A percentile compares a stretch with the other conserved stretches of the same genome.
phyloP scores from a whole-genome alignment of 1,140 invertebrate genomes.

The Drosophila teissieri region DNA sequence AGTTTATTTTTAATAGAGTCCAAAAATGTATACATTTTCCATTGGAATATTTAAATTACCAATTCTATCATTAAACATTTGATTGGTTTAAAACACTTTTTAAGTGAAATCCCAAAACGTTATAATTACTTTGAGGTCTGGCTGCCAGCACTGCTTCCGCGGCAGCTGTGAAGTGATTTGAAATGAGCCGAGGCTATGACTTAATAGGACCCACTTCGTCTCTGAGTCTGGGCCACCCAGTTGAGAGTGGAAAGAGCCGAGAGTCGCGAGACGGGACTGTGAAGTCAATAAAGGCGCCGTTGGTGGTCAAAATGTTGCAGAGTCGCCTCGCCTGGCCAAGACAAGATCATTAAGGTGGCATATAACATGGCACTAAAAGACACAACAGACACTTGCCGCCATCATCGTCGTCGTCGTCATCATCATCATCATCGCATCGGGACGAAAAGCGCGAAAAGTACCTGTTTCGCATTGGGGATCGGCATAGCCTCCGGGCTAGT shows the following conservation, averaged over 20 bases:
- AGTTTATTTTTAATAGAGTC: not conserved
- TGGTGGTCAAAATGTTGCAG: conserved; percentile 82
- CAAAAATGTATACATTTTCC: too few relatives aligned
- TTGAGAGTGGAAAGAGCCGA: conserved; percentile 24
- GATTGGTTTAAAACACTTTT: not conserved
- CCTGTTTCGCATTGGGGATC: conserved; percentile 70
- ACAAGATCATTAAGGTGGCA: conserved; percentile 84
- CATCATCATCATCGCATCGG: conserved; percentile 31
- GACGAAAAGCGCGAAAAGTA: conserved; percentile 62
- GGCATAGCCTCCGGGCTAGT: conserved; percentile 54
- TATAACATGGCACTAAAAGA: conserved; percentile 84
- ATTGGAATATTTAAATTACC: not conserved
- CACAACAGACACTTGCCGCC: conserved; percentile 78
- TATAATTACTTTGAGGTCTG: not conserved
- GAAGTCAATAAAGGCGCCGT: conserved; percentile 84
- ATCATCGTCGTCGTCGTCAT: conserved; percentile 17
- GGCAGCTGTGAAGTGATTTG: conserved; percentile 74
- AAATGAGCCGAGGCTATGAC: conserved; percentile 77
- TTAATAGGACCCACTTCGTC: conserved; percentile 76
- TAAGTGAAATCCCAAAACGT: not conserved
- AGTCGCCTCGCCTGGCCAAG: conserved; percentile 69
- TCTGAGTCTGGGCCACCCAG: conserved; percentile 52
- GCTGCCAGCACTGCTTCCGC: conserved; percentile 8
- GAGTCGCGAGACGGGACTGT: conserved; percentile 34
- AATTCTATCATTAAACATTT: too few relatives aligned